Percentiles rank a stretch among this genome's conserved stretches.
phyloP scores from a whole-genome alignment of 2,113 vertebrate species.

The Orycteropus afer region DNA sequence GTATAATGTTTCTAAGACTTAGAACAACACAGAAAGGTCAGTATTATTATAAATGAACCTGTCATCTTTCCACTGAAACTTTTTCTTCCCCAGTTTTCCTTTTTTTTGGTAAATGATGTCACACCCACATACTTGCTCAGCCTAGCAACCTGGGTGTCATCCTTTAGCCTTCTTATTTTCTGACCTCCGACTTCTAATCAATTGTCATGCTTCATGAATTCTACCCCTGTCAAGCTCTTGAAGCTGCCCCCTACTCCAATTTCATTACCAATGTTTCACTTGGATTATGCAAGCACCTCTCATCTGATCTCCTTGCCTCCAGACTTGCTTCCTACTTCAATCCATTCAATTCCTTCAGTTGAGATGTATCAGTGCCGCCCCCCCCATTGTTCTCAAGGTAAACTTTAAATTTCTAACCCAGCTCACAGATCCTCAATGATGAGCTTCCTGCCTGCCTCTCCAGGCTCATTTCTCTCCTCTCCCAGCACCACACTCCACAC shows the following conservation, averaged over 20 bases:
- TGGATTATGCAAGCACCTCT: neutral
- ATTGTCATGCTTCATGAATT: neutral
- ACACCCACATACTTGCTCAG: neutral
- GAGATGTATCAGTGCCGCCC: neutral
- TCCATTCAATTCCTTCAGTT: neutral
- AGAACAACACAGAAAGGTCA: constrained; percentile 3
- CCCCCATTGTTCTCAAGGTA: neutral
- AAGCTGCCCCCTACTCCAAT: neutral
- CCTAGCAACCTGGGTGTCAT: neutral
- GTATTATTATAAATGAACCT: neutral
- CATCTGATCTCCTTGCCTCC: neutral
- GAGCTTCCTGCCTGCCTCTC: neutral
- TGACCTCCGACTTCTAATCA: neutral
- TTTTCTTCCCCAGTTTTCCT: neutral
- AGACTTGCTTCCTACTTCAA: neutral
- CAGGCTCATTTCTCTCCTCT: neutral
- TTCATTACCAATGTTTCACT: neutral
- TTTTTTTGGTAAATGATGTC: neutral
- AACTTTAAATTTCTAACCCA: neutral
- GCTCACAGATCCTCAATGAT: neutral
- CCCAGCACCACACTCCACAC: too few species aligned
- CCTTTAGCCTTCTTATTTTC: neutral
- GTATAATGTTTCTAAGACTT: neutral
- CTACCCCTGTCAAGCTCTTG: neutral
- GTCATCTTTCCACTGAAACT: neutral